phyloP scores from a whole-genome alignment of 2,113 vertebrate species.

The Labrus mixtus region DNA sequence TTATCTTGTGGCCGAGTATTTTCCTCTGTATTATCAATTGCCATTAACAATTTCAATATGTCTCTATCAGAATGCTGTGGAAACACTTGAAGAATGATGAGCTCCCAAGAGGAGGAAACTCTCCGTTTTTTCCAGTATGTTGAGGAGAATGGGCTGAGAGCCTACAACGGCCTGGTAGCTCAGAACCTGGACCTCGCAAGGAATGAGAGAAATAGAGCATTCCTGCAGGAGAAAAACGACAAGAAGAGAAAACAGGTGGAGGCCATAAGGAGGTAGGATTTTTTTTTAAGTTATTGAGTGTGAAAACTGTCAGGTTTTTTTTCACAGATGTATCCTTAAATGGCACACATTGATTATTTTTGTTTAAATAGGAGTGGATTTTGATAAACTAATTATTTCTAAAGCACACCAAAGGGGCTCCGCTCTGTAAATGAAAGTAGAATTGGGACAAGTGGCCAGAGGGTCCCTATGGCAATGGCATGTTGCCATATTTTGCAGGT shows the following conservation, averaged over 20 bases:
- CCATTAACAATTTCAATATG: constrained; percentile 46
- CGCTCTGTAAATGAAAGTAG: constrained; percentile 20
- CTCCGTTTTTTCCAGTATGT: constrained; percentile 96
- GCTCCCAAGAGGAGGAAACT: constrained; percentile 91
- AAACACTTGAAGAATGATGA: constrained; percentile 93
- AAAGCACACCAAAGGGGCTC: neutral
- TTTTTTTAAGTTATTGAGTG: too few species aligned
- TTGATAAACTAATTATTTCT: neutral
- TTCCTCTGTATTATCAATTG: neutral
- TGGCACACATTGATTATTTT: too few species aligned
- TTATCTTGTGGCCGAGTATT: neutral
- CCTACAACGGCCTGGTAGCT: constrained; percentile 93
- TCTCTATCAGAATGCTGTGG: constrained; percentile 85
- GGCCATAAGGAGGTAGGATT: constrained; percentile 98
- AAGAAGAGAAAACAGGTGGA: constrained; percentile 97
- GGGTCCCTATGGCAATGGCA: constrained; percentile 63
- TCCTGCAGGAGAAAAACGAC: constrained; percentile 96
- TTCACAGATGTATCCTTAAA: too few species aligned
- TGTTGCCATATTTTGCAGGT: constrained; percentile 64
- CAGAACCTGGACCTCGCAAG: constrained; percentile 93
- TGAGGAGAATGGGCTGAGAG: constrained; percentile 96
- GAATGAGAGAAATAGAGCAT: constrained; percentile 95
- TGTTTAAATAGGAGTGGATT: too few species aligned
- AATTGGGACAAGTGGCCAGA: constrained; percentile 73
- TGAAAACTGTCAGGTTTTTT: too few species aligned